Evolutionary conservation across 2,888 invertebrate species (phyloP), one percentile per base, ranked within the genome.

Genomic region (Erannis defoliaria): DNA sequence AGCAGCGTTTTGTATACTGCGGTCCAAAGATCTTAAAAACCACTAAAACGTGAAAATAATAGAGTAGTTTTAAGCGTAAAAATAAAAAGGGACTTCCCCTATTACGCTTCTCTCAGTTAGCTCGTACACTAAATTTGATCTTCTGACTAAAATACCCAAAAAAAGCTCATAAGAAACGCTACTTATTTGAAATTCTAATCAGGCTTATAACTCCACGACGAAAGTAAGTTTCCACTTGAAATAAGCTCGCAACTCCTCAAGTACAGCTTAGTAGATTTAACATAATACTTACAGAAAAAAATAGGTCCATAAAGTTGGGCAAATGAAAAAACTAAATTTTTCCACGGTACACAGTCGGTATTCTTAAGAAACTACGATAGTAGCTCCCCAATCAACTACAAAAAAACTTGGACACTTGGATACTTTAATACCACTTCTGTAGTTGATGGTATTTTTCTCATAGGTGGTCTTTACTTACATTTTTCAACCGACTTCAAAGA

Each of bases 151-250:
- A 35, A n/a, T 38, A 14, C 18, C 18, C 2, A 8, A 16, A 38
- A 38, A 16, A 16, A 38, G 33, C 33, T 33, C 29, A 31, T 40
- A n/a, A 16, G 31, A 14, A 16, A 5, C n/a, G 16, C n/a, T 33
- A 18, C 18, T 9, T 1, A 42, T 42, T 42, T 42, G 21, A 42
- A 42, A 42, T 42, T 19, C 21, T n/a, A 42, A 42, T 42, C n/a
- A 42, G 12, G 5, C 8, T 42, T 19, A 0, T 21, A 42, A 19
- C 19, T 19, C 18, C 19, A 42, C 19, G 40, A 21, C 21, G 21
- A 21, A 42, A 21, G 4, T 10, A 42, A 42, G 12, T 19, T 38
- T n/a, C 40, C 40, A 42, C 40, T 42, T 42, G 40, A 21, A 42
- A 3, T 10, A 19, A 40, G 18, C 6, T 31, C 31, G 2, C 8